These are phyloP conservation scores for Enteromius trimaculatus DNA, from an alignment of 2,797 vertebrate genomes.

Conservation along the genomic window DNA sequence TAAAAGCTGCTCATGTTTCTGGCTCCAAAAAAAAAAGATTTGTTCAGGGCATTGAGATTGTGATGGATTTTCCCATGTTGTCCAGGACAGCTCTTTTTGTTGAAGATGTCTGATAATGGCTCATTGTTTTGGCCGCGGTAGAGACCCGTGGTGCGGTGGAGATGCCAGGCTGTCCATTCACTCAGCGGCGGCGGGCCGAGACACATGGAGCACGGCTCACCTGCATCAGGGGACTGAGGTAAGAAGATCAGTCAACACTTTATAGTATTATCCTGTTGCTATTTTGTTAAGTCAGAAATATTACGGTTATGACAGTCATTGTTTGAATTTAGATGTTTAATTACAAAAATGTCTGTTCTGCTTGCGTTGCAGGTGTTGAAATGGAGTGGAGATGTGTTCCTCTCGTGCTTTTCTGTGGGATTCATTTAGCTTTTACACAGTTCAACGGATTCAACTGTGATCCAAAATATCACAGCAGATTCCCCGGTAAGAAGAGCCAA, in stretches of 20 bases:
- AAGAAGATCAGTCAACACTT: conserved; percentile 63
- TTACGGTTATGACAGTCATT: not conserved
- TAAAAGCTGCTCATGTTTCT: conserved; percentile 86
- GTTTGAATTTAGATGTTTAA: not conserved
- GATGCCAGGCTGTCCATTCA: conserved; percentile 74
- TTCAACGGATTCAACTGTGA: conserved; percentile 99
- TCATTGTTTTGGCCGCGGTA: conserved; percentile 68
- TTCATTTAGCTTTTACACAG: conserved; percentile 82
- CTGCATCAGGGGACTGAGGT: conserved; percentile 78
- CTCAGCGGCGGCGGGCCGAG: conserved; percentile 76
- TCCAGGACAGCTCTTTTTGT: conserved; percentile 74
- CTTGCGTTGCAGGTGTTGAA: conserved; percentile 76
- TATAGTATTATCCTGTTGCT: not conserved
- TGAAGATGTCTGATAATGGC: conserved; percentile 83
- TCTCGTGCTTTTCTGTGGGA: conserved; percentile 83
- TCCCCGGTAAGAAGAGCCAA: conserved; percentile 87
- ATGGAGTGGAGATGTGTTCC: conserved; percentile 88
- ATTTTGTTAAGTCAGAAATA: not conserved
- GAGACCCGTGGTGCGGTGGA: conserved; percentile 64
- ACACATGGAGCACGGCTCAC: conserved; percentile 84
- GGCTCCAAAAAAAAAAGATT: conserved; percentile 85
- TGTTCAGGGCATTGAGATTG: conserved; percentile 85
- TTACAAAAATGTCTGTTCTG: not conserved
- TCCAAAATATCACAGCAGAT: conserved; percentile 93
- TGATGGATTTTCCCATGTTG: conserved; percentile 89